phyloP scores from a whole-genome alignment of 2,113 vertebrate species.

The Lagopus muta region DNA sequence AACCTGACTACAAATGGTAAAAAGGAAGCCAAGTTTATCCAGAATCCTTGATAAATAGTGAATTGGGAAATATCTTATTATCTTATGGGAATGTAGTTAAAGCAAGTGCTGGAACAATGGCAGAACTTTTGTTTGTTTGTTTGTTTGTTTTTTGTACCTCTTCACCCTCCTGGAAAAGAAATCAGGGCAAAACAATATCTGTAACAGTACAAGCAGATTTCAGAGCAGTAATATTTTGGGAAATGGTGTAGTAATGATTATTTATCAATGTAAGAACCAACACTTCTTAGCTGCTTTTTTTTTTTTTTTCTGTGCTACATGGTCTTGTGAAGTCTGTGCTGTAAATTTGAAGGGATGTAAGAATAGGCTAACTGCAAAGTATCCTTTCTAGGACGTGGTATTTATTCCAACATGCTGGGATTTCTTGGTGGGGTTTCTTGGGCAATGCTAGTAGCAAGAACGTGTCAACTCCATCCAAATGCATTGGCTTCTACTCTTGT shows the following conservation, averaged over 20 bases:
- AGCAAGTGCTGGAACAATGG: not conserved
- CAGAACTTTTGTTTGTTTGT: not conserved
- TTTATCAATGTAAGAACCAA: not conserved
- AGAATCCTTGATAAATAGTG: not conserved
- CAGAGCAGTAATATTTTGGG: not conserved
- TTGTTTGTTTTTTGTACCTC: no score
- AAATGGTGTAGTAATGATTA: not conserved
- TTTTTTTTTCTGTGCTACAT: not conserved
- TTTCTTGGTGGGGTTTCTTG: constrained; percentile 98
- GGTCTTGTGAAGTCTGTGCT: not conserved
- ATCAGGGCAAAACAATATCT: not conserved
- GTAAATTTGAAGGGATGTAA: not conserved
- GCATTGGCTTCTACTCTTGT: constrained; percentile 94
- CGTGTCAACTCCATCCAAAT: constrained; percentile 95
- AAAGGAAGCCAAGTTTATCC: not conserved
- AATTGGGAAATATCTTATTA: not conserved
- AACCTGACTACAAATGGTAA: not conserved
- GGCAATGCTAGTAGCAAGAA: constrained; percentile 97
- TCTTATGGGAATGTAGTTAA: accelerated
- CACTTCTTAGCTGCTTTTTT: no score
- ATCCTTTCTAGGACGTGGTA: constrained; percentile 85
- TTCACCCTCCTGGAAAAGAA: not conserved
- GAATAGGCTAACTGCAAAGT: not conserved
- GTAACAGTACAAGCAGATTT: not conserved
- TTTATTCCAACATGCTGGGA: constrained; percentile 98